Evolutionary conservation across 2,113 vertebrate species (phyloP).

Genomic region (Arothron firmamentum): DNA sequence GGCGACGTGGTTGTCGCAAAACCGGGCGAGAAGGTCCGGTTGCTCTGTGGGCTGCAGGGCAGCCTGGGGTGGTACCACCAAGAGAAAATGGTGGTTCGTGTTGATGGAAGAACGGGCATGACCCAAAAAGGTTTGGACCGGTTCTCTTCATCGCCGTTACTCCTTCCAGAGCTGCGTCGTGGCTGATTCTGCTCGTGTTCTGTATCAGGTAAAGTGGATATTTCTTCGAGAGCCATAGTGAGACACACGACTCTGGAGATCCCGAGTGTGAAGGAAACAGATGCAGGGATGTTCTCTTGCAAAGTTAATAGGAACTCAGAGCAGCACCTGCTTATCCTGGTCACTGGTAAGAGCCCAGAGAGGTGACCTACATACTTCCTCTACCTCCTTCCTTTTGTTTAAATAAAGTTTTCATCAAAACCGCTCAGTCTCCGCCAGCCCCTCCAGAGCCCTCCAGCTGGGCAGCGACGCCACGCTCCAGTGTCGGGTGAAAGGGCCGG

Average conservation of each 20-base stretch:
- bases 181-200: not conserved
- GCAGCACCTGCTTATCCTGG: conserved; percentile 1
- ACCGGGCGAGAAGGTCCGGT: rapidly evolving
- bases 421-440: conserved; percentile 22
- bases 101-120: rapidly evolving
- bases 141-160: not conserved
- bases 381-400: no score
- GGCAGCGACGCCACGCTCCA: conserved; percentile 5
- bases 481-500: conserved; percentile 22
- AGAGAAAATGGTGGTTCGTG: rapidly evolving
- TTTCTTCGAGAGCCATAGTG: rapidly evolving
- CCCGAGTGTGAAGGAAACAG: rapidly evolving
- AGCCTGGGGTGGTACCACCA: conserved; percentile 5
- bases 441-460: conserved; percentile 1
- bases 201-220: rapidly evolving
- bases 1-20: not conserved
- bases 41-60: not conserved
- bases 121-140: not conserved
- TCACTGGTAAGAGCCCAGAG: conserved; percentile 46
- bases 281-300: conserved; percentile 51
- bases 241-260: not conserved
- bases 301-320: rapidly evolving
- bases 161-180: no score
- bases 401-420: no score
- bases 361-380: no score